phyloP scores from a whole-genome alignment of 2,797 vertebrate species.

The Oophaga sylvatica region DNA sequence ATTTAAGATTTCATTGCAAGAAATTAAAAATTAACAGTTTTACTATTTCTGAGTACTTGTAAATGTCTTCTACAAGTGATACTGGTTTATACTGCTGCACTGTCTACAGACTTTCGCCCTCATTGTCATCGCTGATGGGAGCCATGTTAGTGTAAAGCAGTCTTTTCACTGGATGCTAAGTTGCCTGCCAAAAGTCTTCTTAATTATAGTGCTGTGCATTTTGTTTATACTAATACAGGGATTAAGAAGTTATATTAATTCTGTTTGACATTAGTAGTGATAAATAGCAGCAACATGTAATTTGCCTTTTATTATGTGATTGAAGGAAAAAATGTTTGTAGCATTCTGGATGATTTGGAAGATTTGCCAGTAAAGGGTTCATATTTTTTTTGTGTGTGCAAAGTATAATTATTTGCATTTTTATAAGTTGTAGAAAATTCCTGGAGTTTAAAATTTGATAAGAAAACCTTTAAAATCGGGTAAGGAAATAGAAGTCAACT shows the following conservation, averaged over 20 bases:
- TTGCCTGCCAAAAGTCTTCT: conserved; percentile 25
- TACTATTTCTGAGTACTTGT: neutral
- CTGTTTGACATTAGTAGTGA: conserved; percentile 66
- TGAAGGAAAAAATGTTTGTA: conserved; percentile 50
- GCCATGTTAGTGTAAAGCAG: conserved; percentile 51
- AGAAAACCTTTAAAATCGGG: conserved; percentile 34
- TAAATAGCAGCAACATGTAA: conserved; percentile 68
- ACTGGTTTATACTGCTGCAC: conserved; percentile 47
- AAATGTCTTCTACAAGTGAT: neutral
- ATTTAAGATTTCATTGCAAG: neutral
- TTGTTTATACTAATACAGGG: conserved; percentile 21
- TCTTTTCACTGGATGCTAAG: conserved; percentile 49
- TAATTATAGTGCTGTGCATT: conserved; percentile 56
- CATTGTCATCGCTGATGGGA: conserved; percentile 61
- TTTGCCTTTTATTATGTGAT: conserved; percentile 54
- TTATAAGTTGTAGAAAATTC: conserved; percentile 24
- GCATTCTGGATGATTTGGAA: conserved; percentile 16
- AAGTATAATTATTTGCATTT: conserved; percentile 44
- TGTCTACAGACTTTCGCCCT: conserved; percentile 60
- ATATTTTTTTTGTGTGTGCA: conserved; percentile 6
- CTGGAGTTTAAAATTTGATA: conserved; percentile 41
- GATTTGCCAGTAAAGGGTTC: conserved; percentile 27
- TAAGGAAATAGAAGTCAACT: conserved; percentile 39
- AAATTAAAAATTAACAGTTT: neutral
- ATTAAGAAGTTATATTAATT: conserved; percentile 68